Conservation (phyloP, 2,113 vertebrate species). For the Alaudala cheleensis region DNA sequence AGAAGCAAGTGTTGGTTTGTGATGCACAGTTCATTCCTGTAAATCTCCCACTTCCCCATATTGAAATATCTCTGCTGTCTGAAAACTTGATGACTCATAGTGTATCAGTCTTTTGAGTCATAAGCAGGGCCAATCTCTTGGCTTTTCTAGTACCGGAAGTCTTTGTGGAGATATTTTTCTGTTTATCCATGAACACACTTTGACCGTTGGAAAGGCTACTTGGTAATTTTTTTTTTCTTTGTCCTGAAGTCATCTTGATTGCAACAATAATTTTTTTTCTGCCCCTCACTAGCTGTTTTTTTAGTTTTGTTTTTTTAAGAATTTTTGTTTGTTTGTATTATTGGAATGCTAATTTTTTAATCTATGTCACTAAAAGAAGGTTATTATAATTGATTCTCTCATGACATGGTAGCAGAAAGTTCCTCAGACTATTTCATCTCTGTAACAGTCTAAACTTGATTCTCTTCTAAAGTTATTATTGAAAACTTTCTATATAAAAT, state of each 20-base stretch:
- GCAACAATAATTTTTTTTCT: background rate
- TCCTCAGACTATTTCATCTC: background rate
- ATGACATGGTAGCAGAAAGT: background rate
- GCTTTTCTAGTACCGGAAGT: constrained; percentile 19
- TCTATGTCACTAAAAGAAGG: background rate
- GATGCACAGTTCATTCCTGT: background rate
- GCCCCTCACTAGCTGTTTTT: too few relatives aligned
- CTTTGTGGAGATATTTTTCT: background rate
- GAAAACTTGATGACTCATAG: constrained; percentile 55
- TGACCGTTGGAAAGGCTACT: background rate
- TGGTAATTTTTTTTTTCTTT: background rate
- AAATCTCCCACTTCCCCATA: background rate
- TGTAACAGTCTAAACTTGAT: background rate
- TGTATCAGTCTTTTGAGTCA: constrained; percentile 30
- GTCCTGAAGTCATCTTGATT: background rate
- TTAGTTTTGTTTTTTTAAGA: background rate
- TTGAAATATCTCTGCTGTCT: background rate
- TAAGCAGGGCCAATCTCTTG: background rate
- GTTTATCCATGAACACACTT: background rate
- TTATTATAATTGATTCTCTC: background rate
- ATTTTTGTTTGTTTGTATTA: background rate
- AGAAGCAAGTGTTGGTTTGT: background rate
- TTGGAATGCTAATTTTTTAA: background rate
- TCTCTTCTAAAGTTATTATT: background rate
- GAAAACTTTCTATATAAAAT: background rate